Evolutionary conservation across 1,140 invertebrate species (phyloP), one percentile per base, ranked within the genome.

Genomic region (Babylonia areolata): DNA sequence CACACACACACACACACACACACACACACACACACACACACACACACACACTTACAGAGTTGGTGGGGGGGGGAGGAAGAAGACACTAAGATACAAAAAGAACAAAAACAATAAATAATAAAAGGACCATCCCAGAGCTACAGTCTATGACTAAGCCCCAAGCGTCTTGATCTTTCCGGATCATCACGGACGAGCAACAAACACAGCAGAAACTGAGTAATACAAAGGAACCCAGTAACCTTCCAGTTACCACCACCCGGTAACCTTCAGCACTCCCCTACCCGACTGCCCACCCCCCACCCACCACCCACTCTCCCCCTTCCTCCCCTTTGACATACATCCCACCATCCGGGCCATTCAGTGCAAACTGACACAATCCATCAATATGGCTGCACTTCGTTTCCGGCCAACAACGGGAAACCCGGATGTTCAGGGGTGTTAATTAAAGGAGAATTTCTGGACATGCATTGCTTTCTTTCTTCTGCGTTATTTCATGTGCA

Each of bases 1-100:
- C n/a, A n/a, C n/a, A n/a, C n/a, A n/a, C n/a, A n/a, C n/a, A 69
- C 64, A 69, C 17, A 69, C 64, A 69, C 64, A 69, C 64, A 69
- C 64, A 69, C n/a, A 31, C 64, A 51, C 46, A 51, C 46, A 51
- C 46, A 51, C 46, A 51, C 46, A 51, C 46, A 51, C 46, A 51
- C 46, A 51, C 46, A 51, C 46, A 51, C 46, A 20, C 46, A 51
- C 6, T 20, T 20, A n/a, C n/a, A n/a, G n/a, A n/a, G n/a, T n/a
- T n/a, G n/a, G n/a, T n/a, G n/a, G 28, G 58, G 23, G 58, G 23
- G 58, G 23, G 58, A 64, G 58, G 5, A 23, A 64, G 58, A 64
- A 64, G 58, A 64, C 12, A 64, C 12, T 23, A 23, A 64, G 58
- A 64, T 12, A n/a, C 12, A 64, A 23, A 28, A 64, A 20, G 28